Conservation (phyloP, 2,113 vertebrate species). For the Potamarius usumacintae region DNA sequence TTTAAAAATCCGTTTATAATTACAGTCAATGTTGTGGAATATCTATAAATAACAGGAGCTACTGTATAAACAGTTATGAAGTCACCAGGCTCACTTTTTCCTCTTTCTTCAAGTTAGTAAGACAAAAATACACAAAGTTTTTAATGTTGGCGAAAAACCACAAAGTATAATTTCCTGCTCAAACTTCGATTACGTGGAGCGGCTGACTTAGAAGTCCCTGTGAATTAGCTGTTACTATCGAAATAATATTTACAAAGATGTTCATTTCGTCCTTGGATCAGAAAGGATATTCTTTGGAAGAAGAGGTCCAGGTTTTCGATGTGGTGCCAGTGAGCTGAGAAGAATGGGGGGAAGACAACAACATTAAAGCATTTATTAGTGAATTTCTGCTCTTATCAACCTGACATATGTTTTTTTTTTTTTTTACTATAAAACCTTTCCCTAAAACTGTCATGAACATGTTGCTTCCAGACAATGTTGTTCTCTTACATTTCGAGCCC, state of each 20-base stretch:
- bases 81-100: not conserved
- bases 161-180: not conserved
- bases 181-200: too few relatives aligned
- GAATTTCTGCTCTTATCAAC: not conserved
- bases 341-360: conserved; percentile 3
- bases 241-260: not conserved
- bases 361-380: not conserved
- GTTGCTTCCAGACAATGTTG: not conserved
- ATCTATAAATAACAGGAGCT: not conserved
- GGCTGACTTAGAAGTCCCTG: too few relatives aligned
- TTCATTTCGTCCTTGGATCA: not conserved
- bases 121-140: not conserved
- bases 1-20: not conserved
- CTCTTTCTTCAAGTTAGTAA: not conserved
- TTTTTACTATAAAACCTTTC: not conserved
- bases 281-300: conserved; percentile 98
- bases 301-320: conserved; percentile 98
- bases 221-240: not conserved
- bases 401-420: too few relatives aligned
- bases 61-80: not conserved
- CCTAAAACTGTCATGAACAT: not conserved
- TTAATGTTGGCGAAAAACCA: not conserved
- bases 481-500: conserved; percentile 86
- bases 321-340: conserved; percentile 93
- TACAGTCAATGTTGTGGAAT: not conserved